Conservation (phyloP, 2,113 vertebrate genomes). For the Petrocephalus zakoni region DNA sequence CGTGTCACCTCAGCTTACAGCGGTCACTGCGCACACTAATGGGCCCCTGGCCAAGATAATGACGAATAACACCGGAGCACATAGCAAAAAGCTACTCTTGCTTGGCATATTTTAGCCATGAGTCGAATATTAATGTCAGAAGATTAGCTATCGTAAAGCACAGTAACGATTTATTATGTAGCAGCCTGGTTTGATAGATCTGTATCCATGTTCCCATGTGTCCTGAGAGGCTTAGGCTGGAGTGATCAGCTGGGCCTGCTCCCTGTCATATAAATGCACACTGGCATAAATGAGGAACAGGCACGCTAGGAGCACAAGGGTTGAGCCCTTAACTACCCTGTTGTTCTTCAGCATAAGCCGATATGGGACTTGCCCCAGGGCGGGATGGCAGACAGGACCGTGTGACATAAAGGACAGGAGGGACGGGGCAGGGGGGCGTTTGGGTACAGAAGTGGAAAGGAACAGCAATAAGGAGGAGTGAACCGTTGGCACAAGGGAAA, state of each 20-base stretch:
- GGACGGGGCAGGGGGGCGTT: neutral
- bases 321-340: neutral
- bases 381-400: neutral
- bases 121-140: neutral
- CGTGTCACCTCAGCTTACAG: neutral
- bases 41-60: neutral
- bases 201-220: neutral
- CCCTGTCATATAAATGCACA: neutral
- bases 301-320: neutral
- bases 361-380: neutral
- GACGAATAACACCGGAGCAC: neutral
- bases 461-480: neutral
- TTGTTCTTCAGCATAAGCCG: neutral
- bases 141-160: neutral
- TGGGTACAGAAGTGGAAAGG: neutral
- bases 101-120: neutral
- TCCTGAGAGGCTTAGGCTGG: neutral
- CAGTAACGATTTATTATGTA: neutral
- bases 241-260: neutral
- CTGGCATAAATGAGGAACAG: slow-evolving; percentile 19
- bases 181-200: neutral
- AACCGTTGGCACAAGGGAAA: neutral
- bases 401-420: neutral
- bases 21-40: neutral
- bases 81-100: neutral